These are phyloP conservation scores for Scaptomyza tumidula DNA, from an alignment of 2,888 invertebrate species.

Conservation along the genomic window DNA sequence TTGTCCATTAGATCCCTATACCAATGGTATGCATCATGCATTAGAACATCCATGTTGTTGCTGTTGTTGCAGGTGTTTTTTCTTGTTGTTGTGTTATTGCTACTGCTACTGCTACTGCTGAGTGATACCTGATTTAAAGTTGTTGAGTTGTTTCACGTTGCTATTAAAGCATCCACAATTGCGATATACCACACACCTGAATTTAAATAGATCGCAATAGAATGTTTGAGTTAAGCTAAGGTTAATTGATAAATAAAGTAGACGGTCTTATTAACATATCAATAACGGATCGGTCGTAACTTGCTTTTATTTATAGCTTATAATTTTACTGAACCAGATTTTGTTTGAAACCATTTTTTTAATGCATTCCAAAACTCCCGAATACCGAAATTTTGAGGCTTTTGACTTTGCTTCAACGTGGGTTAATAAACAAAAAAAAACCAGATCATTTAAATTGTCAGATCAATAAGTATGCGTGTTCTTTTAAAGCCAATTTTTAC, in stretches of 20 bases:
- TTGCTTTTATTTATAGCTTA: no score
- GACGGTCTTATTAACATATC: neutral
- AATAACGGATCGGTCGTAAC: neutral
- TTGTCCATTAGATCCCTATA: conserved; percentile 90
- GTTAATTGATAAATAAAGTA: neutral
- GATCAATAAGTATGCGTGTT: no score
- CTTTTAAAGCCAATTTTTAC: no score
- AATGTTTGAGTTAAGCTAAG: neutral
- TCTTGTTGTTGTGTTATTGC: conserved; percentile 5
- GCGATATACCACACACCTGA: neutral
- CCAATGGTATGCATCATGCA: conserved; percentile 85
- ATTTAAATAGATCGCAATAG: neutral
- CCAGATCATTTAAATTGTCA: neutral
- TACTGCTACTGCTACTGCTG: neutral
- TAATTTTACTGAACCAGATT: no score
- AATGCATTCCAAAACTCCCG: neutral
- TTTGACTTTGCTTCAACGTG: neutral
- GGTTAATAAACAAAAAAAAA: neutral
- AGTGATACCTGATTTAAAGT: neutral
- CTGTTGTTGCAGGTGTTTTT: conserved; percentile 17
- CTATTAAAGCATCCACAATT: conserved; percentile 1
- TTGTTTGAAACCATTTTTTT: no score
- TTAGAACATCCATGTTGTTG: conserved; percentile 78
- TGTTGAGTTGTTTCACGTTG: neutral
- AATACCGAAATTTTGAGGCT: neutral